Conservation (phyloP, 2,888 invertebrate genomes). For the Lepidocyrtoides sp. region DNA sequence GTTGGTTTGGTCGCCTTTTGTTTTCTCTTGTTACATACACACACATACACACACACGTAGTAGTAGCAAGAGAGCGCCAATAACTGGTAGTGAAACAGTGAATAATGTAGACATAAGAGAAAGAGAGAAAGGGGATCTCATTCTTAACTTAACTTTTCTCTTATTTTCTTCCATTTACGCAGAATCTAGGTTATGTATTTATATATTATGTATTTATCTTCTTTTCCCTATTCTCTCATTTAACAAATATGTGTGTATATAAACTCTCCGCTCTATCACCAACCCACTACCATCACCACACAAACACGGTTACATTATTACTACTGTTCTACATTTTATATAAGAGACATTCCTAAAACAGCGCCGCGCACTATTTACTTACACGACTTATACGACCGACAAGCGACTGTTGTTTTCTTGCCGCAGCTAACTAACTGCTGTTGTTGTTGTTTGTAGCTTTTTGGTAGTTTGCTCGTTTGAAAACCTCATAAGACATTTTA, state of each 20-base stretch:
- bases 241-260: background rate
- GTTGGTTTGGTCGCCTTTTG: background rate
- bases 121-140: background rate
- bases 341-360: background rate
- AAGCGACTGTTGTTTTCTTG: background rate
- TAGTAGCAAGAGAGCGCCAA: background rate
- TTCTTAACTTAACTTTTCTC: background rate
- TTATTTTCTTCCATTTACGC: background rate
- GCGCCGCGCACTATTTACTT: background rate
- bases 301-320: no score
- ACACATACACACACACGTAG: no score
- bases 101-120: slow-evolving; percentile 44
- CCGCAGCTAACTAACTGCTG: slow-evolving; percentile 22
- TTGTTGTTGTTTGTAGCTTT: slow-evolving; percentile 5
- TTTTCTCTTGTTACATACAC: slow-evolving; percentile 3
- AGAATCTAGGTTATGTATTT: background rate
- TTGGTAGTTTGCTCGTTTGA: slow-evolving; percentile 20
- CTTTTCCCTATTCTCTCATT: slow-evolving; percentile 4
- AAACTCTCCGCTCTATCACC: background rate
- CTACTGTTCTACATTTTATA: background rate
- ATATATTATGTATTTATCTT: slow-evolving; percentile 21
- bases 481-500: slow-evolving; percentile 9
- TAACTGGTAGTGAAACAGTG: slow-evolving; percentile 16
- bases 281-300: background rate
- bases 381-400: background rate